Evolutionary conservation across 35 echinoderm and acorn worm genomes (phyloP), one percentile per base, ranked within the genome.

Genomic region (Heliocidaris tuberculata): DNA sequence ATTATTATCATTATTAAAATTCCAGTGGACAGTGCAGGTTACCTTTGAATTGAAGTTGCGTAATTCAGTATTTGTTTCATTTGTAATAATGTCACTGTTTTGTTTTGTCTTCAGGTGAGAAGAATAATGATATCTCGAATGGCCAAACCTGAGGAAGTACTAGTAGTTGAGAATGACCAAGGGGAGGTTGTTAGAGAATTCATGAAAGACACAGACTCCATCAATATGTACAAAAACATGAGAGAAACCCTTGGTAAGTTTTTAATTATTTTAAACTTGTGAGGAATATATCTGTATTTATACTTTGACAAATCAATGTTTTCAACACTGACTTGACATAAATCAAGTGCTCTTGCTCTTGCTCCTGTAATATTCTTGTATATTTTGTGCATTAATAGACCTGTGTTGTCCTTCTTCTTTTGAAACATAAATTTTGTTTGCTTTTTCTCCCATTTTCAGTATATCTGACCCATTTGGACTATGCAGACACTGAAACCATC

Each of bases 151-250:
- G 98, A 99, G 59, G 98, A 99, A 65, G 98, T 99, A 21, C 88
- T 99, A 49, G 97, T 99, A 32, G 98, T 99, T 48, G 98, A 99
- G 88, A 99, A 99, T 85, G 98, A 99, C 47, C 98, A 99, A 90
- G 98, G 98, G 94, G 98, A 99, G 50, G 98, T 99, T 9, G 98
- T 99, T 6, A 93, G 98, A 30, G 98, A 99, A 93, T 99, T 99
- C 88, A 99, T 99, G 98, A 99, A 99, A 50, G 98, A 99, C 78
- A 99, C 98, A 94, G 98, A 99, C 88, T 99, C 98, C 5, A 99
- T 99, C 94, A 99, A 97, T 95, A 97, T 99, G 98, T 99, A 99
- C 95, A 99, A 99, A 85, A 99, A 99, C 85, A 99, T 99, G 98
- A 96, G 98, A 92, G 98, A 99, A 94, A 99, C 98, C 48, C 92